phyloP scores from a whole-genome alignment of 1,140 invertebrate species.

The Aphaenogaster floridana region DNA sequence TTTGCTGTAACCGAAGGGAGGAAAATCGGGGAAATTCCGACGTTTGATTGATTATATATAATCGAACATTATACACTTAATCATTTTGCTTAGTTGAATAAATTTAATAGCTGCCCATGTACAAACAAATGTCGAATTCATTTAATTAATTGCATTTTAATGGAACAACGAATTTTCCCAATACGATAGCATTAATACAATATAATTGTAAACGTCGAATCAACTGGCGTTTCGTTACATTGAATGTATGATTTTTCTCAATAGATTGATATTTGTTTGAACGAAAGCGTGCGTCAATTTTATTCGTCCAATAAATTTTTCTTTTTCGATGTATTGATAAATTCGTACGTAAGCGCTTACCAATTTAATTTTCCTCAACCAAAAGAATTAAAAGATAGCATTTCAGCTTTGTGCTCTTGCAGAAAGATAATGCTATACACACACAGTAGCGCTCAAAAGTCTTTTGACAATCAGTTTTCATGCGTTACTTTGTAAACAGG shows the following conservation, averaged over 20 bases:
- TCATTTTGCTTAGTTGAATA: neutral
- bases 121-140: slow-evolving; percentile 27
- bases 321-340: neutral
- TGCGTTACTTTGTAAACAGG: too few species aligned
- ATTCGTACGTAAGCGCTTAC: neutral
- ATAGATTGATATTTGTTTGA: slow-evolving; percentile 7
- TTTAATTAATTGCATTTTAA: slow-evolving; percentile 1
- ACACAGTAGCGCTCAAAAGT: too few species aligned
- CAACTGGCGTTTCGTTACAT: neutral
- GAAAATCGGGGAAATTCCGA: neutral
- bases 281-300: neutral
- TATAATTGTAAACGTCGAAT: slow-evolving; percentile 3
- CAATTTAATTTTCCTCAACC: neutral
- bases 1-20: neutral
- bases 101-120: neutral
- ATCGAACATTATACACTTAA: neutral
- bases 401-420: neutral
- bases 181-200: slow-evolving; percentile 12
- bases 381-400: neutral
- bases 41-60: neutral
- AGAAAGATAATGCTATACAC: neutral
- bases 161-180: slow-evolving; percentile 13
- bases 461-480: too few species aligned
- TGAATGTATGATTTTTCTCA: neutral
- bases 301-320: neutral